phyloP scores from a whole-genome alignment of 2,888 invertebrate species.

The Amorpha juglandis region DNA sequence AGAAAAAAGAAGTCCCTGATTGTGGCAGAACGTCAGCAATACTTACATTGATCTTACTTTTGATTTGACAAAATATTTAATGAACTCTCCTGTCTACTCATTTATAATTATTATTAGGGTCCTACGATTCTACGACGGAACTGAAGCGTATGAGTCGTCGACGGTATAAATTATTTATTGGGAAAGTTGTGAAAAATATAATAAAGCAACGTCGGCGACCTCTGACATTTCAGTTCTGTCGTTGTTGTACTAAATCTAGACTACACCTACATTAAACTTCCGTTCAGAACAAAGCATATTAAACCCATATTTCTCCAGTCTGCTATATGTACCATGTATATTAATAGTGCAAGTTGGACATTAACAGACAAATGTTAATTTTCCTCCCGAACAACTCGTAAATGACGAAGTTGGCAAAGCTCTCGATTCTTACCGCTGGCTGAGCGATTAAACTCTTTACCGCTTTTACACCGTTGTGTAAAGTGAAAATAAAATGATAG shows the following conservation, averaged over 20 bases:
- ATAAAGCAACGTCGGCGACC: no score
- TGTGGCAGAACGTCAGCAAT: no score
- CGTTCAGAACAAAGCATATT: neutral
- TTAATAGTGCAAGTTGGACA: slow-evolving; percentile 27
- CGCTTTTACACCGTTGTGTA: slow-evolving; percentile 31
- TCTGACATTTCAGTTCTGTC: no score
- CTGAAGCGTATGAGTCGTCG: no score
- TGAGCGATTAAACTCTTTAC: slow-evolving; percentile 32
- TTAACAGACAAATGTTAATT: slow-evolving; percentile 30
- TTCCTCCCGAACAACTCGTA: slow-evolving; percentile 31
- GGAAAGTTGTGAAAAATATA: no score
- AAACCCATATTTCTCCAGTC: neutral
- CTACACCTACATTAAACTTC: neutral
- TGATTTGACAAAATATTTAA: no score
- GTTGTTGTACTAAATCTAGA: neutral
- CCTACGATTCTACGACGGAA: no score
- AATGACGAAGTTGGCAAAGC: slow-evolving; percentile 33
- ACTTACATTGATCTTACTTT: no score
- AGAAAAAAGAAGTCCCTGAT: no score
- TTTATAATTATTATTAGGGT: no score
- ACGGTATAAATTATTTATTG: no score
- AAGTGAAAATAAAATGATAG: neutral
- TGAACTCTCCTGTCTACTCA: no score
- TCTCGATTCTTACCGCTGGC: slow-evolving; percentile 32
- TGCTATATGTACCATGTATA: neutral